Base-by-base conservation (phyloP, 2,113 vertebrate species). In the Rattus rattus region DNA sequence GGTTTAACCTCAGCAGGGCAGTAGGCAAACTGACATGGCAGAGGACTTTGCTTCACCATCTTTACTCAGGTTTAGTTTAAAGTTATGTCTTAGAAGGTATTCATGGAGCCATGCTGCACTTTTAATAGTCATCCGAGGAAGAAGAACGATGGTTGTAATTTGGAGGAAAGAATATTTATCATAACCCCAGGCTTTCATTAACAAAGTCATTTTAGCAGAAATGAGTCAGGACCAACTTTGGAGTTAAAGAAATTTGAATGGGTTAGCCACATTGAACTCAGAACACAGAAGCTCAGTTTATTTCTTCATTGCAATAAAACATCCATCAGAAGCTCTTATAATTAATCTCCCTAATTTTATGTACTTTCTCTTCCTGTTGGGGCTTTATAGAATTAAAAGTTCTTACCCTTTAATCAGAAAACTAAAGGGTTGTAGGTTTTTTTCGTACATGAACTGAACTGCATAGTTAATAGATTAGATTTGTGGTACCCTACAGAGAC, bases 181-280 rank as follows among this genome's bases (percentile, higher is more conserved):
- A 84, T 1, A 67, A 49, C 14, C 9, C 20, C 81, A 39, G 59
- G 77, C 24, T 80, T 7, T 67, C 47, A 73, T 67, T 87, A 70
- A 59, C 49, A 24, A 75, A 90, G 49, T 28, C 4, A 52, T 47
- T 59, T 80, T 39, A 84, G 17, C 9, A 61, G 14, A 63, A 20
- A 22, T 94, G 92, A 86, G 22, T 96, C 69, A 96, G 3, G 11
- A 26, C 1, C 52, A 86, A 7, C 4, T 20, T 6, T 88, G 5
- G 16, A 79, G 9, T 22, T 73, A 59, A 94, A 43, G n/a, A 47
- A 75, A 54, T 81, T 20, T 84, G 30, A 86, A 86, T 95, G 75
- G 28, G 22, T 83, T 77, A 28, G 52, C 86, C 17, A 89, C 47
- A 6, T 2, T 85, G 59, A 24, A 49, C 54, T 16, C 3, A 43